Evolutionary conservation across 2,113 vertebrate genomes (phyloP), one percentile per base, ranked within the genome.

Genomic region (Hoplias malabaricus): DNA sequence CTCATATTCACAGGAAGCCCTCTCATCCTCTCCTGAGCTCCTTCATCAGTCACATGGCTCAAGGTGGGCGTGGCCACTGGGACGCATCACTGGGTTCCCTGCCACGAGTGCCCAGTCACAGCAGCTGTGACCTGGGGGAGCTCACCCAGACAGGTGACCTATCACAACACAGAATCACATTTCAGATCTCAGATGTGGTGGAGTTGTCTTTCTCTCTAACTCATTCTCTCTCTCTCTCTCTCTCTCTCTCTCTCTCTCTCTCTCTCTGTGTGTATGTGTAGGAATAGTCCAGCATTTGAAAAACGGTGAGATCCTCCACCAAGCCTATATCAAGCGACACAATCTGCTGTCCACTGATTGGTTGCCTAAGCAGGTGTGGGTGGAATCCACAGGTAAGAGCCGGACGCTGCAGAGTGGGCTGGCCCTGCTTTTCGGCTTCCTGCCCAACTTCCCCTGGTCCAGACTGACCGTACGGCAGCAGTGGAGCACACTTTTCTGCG

Each of bases 311-410:
- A 88, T 95, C 21, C 90, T 99, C 57, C 86, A 88, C 16, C 93
- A 96, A 12, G 90, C 94, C 77, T 99, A 99, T 77, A 83, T 95
- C 69, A 95, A 91, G 80, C 95, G 90, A 8, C 95, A 96, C 83
- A 90, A 53, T 4, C 91, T 99, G 75, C 90, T 98, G 21, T 89
- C 89, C 0, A 57, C 77, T 0, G 88, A 94, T 71, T 98, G 95
- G 96, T 86, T 90, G 1, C 73, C 90, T 1, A 92, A 91, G n/a
- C 95, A 98, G 71, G 85, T 99, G 34, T 95, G 96, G 89, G 25
- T 98, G 23, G 98, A 99, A 90, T 96, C 95, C 43, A 99, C 98
- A 0, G 95, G 96, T 16, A 98, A 96, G 21, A 98, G 95, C 84
- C 93, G 97, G 56, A 99, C 97, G 0, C 90, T 99, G 11, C 97